Percentiles rank a stretch among this genome's conserved stretches.
Evolutionary conservation across 2,113 vertebrate species (phyloP).

Genomic region (Tenrec ecaudatus): DNA sequence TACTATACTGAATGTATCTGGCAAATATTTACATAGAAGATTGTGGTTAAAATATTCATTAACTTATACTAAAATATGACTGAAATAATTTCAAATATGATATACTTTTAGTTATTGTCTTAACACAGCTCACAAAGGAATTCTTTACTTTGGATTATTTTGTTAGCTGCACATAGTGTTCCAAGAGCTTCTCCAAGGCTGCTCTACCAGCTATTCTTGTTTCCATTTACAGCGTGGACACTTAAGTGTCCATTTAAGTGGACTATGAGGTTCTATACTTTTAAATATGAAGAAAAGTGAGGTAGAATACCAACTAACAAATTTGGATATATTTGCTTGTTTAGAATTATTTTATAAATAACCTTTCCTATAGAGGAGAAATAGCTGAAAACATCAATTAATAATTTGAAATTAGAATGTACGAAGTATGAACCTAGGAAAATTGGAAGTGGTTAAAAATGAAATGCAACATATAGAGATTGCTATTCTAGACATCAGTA

Average conservation of each 20-base stretch:
- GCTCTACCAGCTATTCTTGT: neutral
- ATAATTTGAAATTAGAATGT: no score
- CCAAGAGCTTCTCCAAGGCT: neutral
- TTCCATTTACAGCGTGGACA: neutral
- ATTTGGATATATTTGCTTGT: conserved; percentile 39
- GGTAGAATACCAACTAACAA: neutral
- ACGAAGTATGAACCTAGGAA: no score
- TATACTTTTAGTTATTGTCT: conserved; percentile 22
- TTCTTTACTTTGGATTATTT: conserved; percentile 19
- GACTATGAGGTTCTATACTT: neutral
- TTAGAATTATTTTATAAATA: conserved; percentile 32
- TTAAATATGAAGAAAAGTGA: neutral
- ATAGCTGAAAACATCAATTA: neutral
- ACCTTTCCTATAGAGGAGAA: neutral
- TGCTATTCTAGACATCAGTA: no score
- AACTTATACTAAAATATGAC: neutral
- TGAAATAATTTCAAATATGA: conserved; percentile 3
- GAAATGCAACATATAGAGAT: no score
- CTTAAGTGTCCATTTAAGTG: conserved; percentile 2
- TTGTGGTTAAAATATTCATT: conserved; percentile 1
- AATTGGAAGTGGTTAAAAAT: no score
- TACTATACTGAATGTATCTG: neutral
- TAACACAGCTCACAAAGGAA: neutral
- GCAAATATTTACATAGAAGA: conserved; percentile 15
- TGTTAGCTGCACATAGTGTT: neutral